phyloP scores from a whole-genome alignment of 2,113 vertebrate species.

The Carassius auratus region DNA sequence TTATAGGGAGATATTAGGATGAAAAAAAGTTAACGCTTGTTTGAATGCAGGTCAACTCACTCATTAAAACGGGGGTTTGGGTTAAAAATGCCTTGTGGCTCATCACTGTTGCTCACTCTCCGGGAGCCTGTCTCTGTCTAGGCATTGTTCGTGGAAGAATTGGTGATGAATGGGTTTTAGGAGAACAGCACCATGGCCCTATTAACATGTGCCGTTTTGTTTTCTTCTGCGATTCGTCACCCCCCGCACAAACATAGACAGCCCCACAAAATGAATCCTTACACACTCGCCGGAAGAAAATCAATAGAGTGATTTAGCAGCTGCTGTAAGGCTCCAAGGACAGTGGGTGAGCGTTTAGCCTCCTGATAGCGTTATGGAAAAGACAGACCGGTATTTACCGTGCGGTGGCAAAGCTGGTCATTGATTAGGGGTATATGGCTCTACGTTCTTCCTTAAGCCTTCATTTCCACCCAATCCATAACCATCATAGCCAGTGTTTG shows the following conservation, averaged over 20 bases:
- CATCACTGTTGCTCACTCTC: conserved; percentile 40
- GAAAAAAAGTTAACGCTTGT: conserved; percentile 9
- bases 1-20: conserved; percentile 8
- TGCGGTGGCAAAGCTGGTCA: conserved; percentile 28
- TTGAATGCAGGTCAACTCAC: conserved; percentile 7
- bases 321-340: conserved; percentile 59
- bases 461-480: conserved; percentile 37
- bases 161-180: conserved; percentile 69
- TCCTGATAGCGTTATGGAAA: conserved; percentile 9
- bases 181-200: conserved; percentile 59
- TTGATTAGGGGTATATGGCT: conserved; percentile 42
- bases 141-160: conserved; percentile 66
- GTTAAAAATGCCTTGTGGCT: conserved; percentile 38
- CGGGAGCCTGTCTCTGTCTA: conserved; percentile 19
- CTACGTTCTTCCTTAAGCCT: conserved; percentile 23
- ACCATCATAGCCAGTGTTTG: conserved; percentile 53
- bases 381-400: conserved; percentile 1
- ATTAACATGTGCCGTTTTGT: conserved; percentile 71
- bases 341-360: conserved; percentile 51
- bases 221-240: conserved; percentile 67
- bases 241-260: conserved; percentile 57
- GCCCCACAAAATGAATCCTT: conserved; percentile 66
- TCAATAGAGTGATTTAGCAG: conserved; percentile 73
- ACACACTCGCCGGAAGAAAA: conserved; percentile 61
- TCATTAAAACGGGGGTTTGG: conserved; percentile 25